Evolutionary conservation across 2,797 vertebrate genomes (phyloP), one percentile per base, ranked within the genome.

Genomic region (Poeciliopsis gracilis): DNA sequence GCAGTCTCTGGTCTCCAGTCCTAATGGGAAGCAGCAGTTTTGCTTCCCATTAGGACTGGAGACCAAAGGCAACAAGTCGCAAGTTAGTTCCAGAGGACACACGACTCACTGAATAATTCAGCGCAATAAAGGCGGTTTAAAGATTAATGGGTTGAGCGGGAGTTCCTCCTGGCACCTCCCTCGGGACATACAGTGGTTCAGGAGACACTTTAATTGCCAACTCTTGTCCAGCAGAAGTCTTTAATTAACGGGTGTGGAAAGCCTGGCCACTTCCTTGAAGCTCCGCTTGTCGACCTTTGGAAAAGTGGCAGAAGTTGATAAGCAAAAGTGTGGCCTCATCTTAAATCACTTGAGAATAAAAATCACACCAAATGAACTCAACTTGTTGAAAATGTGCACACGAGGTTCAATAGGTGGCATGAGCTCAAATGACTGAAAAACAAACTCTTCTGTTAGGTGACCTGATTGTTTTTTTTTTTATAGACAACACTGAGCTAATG

Each of bases 31-130:
- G 43, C 53, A 69, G 82, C 82, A 53, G 63, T 36, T 9, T 73
- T 78, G 53, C 80, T 81, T 57, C 28, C 25, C 20, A 46, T 72
- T 67, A 46, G 82, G 49, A 79, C 73, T 53, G 25, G 74, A 77
- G 78, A 77, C 78, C 80, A 74, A 80, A 87, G 13, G 78, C 83
- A 85, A 87, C 81, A 80, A 80, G 79, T 33, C 86, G 79, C 78
- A 88, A 82, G 84, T 86, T 83, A 77, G 69, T 78, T 82, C 76
- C 45, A 77, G 79, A 55, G 82, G 77, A 84, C 5, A 70, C 89
- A 88, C 75, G 79, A 92, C 86, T 87, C 77, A 55, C 79, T 96
- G 87, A 95, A 95, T 95, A 89, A 95, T 95, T 92, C 81, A 94
- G 83, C 84, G 87, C 85, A 90, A 88, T 91, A 88, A 86, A 76